Evolutionary conservation across 2,888 invertebrate species (phyloP), one percentile per base, ranked within the genome.

Genomic region (Terebella lapidaria): DNA sequence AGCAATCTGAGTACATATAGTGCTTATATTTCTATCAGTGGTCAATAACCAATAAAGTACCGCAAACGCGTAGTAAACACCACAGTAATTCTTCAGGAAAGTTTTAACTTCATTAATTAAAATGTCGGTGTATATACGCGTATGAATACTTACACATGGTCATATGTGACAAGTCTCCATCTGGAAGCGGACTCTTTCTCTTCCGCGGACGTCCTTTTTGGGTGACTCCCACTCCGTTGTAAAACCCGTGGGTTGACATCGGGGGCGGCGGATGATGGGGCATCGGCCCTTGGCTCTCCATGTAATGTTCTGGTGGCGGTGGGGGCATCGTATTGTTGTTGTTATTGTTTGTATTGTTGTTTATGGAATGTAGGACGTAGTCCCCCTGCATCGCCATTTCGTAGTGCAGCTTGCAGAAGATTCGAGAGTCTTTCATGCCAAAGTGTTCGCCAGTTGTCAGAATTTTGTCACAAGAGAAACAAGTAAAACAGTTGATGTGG

Each of bases 371-470:
- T n/a, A 35, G 42, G 42, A 10, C 42, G 42, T 15, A 35, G 42
- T 35, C 42, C 3, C 42, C 29, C n/a, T 55, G 29, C 4, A 35
- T 25, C 15, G 49, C n/a, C 5, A 5, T 20, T n/a, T 60, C 59
- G 62, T 59, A 62, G 58, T 59, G 62, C 4, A 46, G 22, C 22
- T 56, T 26, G 84, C 94, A 94, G 78, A 92, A 89, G 54, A 92
- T 87, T 64, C 90, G 84, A 56, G 89, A 88, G 68, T 89, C 89
- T 64, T 89, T 85, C 86, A 94, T 89, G 28, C 93, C 93, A 80
- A 93, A 94, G 71, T 91, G 89, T 75, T 94, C 94, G 25, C 94
- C 94, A 74, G 92, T 90, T 63, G 89, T 88, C 64, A 94, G 84
- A 56, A 88, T 86, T 45, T 87, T 85, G 55, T 90, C 89, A 79